These are phyloP conservation scores for Zapornia atra DNA, from an alignment of 2,113 vertebrate species.

Conservation along the genomic window DNA sequence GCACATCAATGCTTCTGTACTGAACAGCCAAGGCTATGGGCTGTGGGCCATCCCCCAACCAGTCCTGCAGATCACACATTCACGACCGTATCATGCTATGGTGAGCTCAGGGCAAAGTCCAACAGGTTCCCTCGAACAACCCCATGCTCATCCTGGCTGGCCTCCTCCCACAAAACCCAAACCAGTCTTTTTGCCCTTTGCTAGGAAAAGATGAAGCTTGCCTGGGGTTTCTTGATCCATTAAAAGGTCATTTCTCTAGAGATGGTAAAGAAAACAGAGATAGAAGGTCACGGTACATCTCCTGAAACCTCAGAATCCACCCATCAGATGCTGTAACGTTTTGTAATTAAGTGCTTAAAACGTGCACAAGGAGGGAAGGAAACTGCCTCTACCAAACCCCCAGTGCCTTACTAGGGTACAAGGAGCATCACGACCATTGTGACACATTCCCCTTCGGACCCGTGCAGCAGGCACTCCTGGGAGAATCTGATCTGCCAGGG, in stretches of 20 bases:
- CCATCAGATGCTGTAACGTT: neutral
- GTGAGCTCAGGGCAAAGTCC: neutral
- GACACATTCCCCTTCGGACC: neutral
- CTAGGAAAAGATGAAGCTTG: neutral
- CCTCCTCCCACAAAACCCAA: neutral
- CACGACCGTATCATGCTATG: neutral
- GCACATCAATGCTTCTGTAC: neutral
- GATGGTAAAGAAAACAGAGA: neutral
- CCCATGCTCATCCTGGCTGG: neutral
- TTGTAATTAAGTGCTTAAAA: neutral
- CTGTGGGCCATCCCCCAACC: neutral
- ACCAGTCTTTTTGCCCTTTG: neutral
- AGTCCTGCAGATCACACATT: neutral
- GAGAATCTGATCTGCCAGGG: neutral
- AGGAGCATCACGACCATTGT: neutral
- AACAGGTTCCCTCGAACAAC: neutral
- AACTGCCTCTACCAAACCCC: neutral
- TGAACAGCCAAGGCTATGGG: fast-evolving
- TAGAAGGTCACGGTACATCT: neutral
- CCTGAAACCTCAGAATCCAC: neutral
- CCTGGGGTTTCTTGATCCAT: neutral
- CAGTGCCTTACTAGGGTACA: neutral
- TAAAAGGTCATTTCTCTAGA: neutral
- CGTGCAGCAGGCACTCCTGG: neutral
- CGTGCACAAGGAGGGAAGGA: neutral